Evolutionary conservation across 2,797 vertebrate genomes (phyloP), one percentile per base, ranked within the genome.

Genomic region (Aselliscus stoliczkanus): DNA sequence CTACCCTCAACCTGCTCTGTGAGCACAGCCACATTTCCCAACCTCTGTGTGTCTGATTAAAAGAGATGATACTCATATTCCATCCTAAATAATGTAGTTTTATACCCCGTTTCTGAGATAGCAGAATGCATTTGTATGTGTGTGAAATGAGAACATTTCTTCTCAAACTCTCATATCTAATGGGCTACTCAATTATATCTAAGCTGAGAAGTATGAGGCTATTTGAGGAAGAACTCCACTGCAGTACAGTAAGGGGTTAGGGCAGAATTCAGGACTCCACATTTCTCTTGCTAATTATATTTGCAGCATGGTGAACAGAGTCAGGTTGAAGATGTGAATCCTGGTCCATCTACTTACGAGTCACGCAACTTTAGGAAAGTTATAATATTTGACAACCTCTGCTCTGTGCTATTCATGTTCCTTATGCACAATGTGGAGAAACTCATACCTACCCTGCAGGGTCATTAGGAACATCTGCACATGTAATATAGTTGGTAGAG

Each of bases 241-340:
- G 88, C 42, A 80, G 77, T 65, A 44, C 3, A 73, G n/a, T 64
- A 77, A 88, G 92, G n/a, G 58, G 39, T 94, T 56, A 79, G 44
- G 76, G 47, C 34, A 88, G 64, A 81, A 64, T 12, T 47, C 23
- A 60, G 17, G 67, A n/a, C 12, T 79, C 25, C 42, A 14, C 1
- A 9, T 90, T 86, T 81, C 84, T 89, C 75, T 58, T 73, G 60
- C 83, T 97, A 75, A 87, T 86, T 89, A 34, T 76, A 39, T 81
- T 29, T 88, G 81, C 54, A 12, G 6, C n/a, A 29, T 72, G 10
- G 44, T 64, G 56, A 93, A 88, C 12, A 67, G 54, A 75, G 37
- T 62, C 42, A 13, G 25, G 18, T 29, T 39, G 75, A 58, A 54
- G 42, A 77, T 79, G 25, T 73, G 80, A 89, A 60, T 88, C 29